Conservation (phyloP, 2,888 invertebrate genomes). For the Drosophila koepferae region DNA sequence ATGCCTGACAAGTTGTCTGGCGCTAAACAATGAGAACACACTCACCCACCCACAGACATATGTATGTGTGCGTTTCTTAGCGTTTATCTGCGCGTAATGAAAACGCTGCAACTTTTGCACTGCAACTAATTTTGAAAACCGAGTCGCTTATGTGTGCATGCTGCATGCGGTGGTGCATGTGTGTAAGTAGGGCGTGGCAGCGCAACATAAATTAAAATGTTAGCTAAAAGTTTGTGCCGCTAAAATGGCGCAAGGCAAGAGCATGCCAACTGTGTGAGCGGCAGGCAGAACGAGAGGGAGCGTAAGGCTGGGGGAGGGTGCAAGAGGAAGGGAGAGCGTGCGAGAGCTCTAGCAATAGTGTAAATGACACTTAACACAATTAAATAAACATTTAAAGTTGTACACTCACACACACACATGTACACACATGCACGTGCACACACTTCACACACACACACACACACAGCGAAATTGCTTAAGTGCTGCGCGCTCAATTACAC, state of each 20-base stretch:
- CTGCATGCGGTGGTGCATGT: constrained; percentile 1
- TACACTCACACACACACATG: constrained; percentile 28
- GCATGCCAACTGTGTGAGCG: constrained; percentile 1
- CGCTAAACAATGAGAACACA: constrained; percentile 24
- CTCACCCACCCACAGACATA: constrained; percentile 11
- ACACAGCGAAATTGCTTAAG: constrained; percentile 54
- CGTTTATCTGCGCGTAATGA: constrained; percentile 70
- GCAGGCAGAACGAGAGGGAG: neutral
- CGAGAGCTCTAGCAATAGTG: constrained; percentile 49
- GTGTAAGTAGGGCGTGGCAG: constrained; percentile 21
- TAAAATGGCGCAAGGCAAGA: constrained; percentile 61
- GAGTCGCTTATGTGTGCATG: constrained; percentile 30
- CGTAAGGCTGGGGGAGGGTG: neutral
- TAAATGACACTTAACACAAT: constrained; percentile 80
- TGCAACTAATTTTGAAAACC: constrained; percentile 71
- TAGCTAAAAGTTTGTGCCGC: constrained; percentile 72
- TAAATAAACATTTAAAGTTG: constrained; percentile 80
- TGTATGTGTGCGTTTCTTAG: constrained; percentile 15
- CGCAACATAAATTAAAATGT: constrained; percentile 78
- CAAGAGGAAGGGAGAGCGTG: neutral
- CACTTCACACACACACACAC: constrained; percentile 14
- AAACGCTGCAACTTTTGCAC: constrained; percentile 69
- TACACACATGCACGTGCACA: constrained; percentile 10
- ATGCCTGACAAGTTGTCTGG: constrained; percentile 48
- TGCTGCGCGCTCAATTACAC: constrained; percentile 61